Evolutionary conservation across 2,113 vertebrate species (phyloP).

Genomic region (Pseudonaja textilis): DNA sequence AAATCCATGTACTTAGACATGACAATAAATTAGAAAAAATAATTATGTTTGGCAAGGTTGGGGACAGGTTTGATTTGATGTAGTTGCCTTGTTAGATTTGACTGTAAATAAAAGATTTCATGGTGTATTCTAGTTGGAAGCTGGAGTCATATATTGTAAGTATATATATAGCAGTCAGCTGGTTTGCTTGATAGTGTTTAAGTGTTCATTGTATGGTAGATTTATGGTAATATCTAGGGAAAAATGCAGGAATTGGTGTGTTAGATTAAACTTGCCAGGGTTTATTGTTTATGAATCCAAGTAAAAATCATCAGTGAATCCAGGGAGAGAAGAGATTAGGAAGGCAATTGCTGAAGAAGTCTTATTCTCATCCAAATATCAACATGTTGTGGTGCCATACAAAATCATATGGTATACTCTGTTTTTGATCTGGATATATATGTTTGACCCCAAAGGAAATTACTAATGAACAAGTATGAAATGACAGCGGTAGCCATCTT

Average conservation of each 20-base stretch:
- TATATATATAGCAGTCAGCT: background rate
- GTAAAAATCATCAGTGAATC: background rate
- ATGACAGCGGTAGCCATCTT: background rate
- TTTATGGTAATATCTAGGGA: background rate
- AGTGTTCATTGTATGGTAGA: background rate
- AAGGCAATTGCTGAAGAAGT: background rate
- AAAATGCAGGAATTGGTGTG: background rate
- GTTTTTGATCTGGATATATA: background rate
- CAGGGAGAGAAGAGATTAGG: background rate
- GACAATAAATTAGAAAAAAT: background rate
- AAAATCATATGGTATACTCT: background rate
- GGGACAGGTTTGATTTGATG: background rate
- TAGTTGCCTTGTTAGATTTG: background rate
- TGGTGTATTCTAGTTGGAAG: background rate
- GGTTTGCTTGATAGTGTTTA: background rate
- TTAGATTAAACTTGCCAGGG: background rate
- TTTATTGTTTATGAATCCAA: background rate
- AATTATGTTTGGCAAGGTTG: background rate
- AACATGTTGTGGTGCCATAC: background rate
- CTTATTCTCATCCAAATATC: background rate
- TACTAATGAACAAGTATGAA: background rate
- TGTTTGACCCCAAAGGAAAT: background rate
- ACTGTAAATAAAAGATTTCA: background rate
- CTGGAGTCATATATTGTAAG: background rate
- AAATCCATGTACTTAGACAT: background rate